A percentile compares a stretch with the other conserved stretches of the same genome.
These are phyloP conservation scores for Micromussa lordhowensis DNA, from an alignment of 92 coral and sea anemone genomes.

Conservation along the genomic window DNA sequence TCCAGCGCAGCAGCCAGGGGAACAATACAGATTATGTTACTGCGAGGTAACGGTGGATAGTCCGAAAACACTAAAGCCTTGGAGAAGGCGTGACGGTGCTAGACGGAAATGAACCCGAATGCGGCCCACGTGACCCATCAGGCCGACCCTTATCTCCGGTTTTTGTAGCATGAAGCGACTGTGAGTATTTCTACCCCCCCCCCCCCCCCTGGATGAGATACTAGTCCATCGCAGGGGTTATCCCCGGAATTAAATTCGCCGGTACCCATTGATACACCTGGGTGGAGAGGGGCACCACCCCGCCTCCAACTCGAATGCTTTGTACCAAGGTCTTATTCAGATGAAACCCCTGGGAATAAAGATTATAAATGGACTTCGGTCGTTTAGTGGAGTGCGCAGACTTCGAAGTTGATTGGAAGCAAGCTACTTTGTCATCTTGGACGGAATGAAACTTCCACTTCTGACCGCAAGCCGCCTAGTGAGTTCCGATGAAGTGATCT, in stretches of 20 bases:
- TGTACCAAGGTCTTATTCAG: background rate
- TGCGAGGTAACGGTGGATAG: background rate
- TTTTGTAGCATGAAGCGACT: no score
- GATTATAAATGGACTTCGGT: background rate
- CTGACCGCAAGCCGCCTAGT: background rate
- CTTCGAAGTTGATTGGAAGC: background rate
- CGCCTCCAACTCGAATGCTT: no score
- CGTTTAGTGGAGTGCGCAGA: background rate
- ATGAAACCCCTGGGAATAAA: background rate
- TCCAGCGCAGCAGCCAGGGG: background rate
- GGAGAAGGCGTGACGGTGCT: no score
- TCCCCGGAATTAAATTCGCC: no score
- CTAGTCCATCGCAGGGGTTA: no score
- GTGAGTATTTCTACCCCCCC: no score
- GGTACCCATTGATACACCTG: no score
- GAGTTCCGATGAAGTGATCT: background rate
- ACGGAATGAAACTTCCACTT: background rate
- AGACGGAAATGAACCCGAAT: no score
- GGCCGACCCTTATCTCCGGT: no score
- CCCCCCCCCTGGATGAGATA: no score
- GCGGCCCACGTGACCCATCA: no score
- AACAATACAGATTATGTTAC: background rate
- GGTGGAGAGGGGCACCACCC: no score
- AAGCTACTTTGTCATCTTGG: background rate
- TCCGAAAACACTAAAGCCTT: background rate